Percentiles rank a stretch among this genome's conserved stretches.
Evolutionary conservation across 2,888 invertebrate species (phyloP).

Genomic region (Trachelus stipa): DNA sequence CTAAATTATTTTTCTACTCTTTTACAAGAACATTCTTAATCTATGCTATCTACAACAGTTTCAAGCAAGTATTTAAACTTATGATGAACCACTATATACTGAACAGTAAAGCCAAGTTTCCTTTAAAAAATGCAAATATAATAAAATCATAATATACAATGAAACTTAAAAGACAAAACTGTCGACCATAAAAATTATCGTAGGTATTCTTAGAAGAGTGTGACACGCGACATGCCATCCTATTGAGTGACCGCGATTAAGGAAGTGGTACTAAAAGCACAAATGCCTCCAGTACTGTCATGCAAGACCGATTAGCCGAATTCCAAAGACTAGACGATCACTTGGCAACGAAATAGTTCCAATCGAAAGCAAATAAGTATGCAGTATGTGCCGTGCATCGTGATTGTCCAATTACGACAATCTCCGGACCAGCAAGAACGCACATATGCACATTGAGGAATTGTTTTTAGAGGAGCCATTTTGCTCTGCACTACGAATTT

Average conservation of each 20-base stretch:
- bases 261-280: neutral
- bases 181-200: neutral
- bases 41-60: neutral
- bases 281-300: neutral
- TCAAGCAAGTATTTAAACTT: neutral
- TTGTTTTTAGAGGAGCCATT: conserved; percentile 61
- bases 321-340: conserved; percentile 3
- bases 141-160: no score
- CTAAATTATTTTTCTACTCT: neutral
- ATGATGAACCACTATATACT: neutral
- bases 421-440: conserved; percentile 10
- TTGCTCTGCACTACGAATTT: conserved; percentile 50
- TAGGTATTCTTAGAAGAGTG: neutral
- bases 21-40: neutral
- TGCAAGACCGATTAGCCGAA: conserved; percentile 1
- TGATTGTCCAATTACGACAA: conserved; percentile 14
- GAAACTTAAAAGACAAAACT: neutral
- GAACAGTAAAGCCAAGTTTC: neutral
- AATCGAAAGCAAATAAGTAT: neutral
- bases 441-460: conserved; percentile 34
- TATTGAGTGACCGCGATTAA: neutral
- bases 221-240: conserved; percentile 7
- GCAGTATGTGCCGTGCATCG: neutral
- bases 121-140: neutral
- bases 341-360: neutral